Evolutionary conservation across 2,113 vertebrate species (phyloP).

Genomic region (Paramormyrops kingsleyae): DNA sequence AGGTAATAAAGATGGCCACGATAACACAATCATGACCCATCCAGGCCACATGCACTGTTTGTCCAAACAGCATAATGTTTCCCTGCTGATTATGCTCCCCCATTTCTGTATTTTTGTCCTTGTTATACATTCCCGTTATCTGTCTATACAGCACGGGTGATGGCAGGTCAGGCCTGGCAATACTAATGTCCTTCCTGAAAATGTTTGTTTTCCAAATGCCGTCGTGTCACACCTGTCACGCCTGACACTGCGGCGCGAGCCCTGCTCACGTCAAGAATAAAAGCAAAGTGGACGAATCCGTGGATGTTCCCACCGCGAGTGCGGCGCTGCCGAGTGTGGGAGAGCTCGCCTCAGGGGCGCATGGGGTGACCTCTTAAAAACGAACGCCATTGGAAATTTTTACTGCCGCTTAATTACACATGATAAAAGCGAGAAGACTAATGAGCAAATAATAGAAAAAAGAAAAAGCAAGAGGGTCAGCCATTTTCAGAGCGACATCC

Average conservation of each 20-base stretch:
- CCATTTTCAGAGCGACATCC: neutral
- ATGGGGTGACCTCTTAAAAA: neutral
- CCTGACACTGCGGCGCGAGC: neutral
- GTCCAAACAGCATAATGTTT: neutral
- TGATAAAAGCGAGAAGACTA: neutral
- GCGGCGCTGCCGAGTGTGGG: neutral
- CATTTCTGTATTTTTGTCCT: neutral
- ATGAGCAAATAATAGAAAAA: neutral
- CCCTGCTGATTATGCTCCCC: neutral
- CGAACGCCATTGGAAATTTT: neutral
- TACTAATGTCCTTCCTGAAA: slow-evolving; percentile 14
- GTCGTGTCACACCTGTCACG: slow-evolving; percentile 2
- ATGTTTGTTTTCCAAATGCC: slow-evolving; percentile 12
- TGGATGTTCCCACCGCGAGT: neutral
- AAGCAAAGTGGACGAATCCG: neutral
- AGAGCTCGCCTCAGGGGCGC: neutral
- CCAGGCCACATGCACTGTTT: neutral
- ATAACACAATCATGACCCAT: slow-evolving; percentile 3
- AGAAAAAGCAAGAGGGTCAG: neutral
- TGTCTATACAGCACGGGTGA: slow-evolving; percentile 4
- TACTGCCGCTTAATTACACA: neutral
- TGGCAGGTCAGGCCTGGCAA: neutral
- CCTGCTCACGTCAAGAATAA: neutral
- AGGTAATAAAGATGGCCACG: neutral
- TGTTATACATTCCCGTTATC: slow-evolving; percentile 16